Percentiles rank a stretch among this genome's conserved stretches.
These are phyloP conservation scores for Phaethon lepturus DNA, from an alignment of 2,113 vertebrate species.

Conservation along the genomic window DNA sequence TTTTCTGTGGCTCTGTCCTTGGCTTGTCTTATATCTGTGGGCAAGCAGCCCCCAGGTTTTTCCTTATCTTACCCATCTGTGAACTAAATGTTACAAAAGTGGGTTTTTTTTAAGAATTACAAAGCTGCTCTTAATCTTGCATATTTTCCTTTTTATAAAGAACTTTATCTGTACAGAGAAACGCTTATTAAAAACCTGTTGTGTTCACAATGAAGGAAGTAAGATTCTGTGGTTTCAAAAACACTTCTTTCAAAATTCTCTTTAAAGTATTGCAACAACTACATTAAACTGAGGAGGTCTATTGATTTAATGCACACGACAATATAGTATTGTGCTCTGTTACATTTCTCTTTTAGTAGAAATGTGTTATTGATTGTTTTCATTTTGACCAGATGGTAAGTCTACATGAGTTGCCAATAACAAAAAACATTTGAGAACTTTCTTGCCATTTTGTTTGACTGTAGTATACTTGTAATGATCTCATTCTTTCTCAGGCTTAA, in stretches of 20 bases:
- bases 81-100: neutral
- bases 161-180: neutral
- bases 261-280: neutral
- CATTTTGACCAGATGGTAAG: constrained; percentile 5
- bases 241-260: neutral
- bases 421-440: neutral
- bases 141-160: neutral
- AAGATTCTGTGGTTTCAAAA: neutral
- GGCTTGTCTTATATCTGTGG: neutral
- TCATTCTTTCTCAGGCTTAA: neutral
- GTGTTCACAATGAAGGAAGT: neutral
- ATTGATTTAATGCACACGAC: constrained; percentile 22
- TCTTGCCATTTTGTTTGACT: neutral
- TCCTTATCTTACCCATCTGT: neutral
- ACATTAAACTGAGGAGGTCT: neutral
- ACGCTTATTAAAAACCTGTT: neutral
- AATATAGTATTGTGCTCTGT: neutral
- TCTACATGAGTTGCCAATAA: neutral
- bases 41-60: neutral
- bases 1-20: neutral
- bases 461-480: neutral
- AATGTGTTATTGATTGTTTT: constrained; percentile 28
- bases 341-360: neutral
- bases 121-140: neutral
- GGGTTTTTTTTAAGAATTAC: neutral